Conservation (phyloP, 2,888 invertebrate genomes). For the Anticlea derivata region DNA sequence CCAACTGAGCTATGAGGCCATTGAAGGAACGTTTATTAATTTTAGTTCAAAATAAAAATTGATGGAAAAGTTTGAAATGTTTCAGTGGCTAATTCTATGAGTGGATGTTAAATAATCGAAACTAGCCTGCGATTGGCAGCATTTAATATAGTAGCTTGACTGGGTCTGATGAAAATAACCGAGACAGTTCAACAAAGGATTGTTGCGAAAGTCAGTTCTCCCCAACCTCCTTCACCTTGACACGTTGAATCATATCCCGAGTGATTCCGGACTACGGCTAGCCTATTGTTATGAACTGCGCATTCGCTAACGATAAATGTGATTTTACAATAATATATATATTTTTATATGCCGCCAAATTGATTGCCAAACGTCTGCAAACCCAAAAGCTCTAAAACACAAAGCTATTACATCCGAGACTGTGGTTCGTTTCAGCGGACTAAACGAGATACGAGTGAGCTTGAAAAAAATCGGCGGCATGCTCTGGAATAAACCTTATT, state of each 20-base stretch:
- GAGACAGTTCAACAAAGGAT: constrained; percentile 42
- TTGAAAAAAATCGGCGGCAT: no score
- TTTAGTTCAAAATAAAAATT: no score
- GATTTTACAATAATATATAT: constrained; percentile 2
- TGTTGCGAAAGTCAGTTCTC: constrained; percentile 54
- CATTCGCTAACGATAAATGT: constrained; percentile 9
- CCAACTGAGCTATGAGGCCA: no score
- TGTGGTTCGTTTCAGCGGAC: no score
- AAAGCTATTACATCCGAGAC: no score
- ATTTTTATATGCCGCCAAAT: neutral
- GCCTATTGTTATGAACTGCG: constrained; percentile 18
- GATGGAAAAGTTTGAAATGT: no score
- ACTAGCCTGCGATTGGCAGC: neutral
- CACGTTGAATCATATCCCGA: constrained; percentile 49
- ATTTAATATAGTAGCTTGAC: neutral
- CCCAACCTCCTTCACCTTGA: constrained; percentile 52
- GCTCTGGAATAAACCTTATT: no score
- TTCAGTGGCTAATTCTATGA: no score
- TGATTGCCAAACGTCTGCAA: neutral
- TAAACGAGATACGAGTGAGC: no score
- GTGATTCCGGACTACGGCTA: constrained; percentile 24
- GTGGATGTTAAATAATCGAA: no score
- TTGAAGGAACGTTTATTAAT: no score
- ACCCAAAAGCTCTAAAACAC: no score
- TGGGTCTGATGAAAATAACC: neutral